Conservation (phyloP, 2,113 vertebrate species). For the Platysteira castanea region DNA sequence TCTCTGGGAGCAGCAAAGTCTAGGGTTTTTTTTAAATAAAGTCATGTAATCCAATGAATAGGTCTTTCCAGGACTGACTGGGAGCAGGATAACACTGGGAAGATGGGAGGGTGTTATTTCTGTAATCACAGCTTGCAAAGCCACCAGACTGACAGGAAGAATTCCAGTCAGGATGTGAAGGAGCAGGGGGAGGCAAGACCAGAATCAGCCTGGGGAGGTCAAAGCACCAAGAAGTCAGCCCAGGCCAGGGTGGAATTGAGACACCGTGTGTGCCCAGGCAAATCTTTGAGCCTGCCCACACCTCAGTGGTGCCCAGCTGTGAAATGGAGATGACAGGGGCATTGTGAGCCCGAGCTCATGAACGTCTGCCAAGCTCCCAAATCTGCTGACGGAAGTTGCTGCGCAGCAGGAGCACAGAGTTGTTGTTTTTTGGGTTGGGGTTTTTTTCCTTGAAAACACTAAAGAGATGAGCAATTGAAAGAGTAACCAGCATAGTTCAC, state of each 20-base stretch:
- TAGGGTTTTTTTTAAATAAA: background rate
- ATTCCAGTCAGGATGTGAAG: background rate
- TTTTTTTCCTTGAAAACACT: background rate
- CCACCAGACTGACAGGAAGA: background rate
- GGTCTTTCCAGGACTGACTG: background rate
- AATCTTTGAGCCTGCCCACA: background rate
- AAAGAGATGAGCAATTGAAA: constrained; percentile 29
- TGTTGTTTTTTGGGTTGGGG: background rate
- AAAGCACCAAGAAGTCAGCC: background rate
- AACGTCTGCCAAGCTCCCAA: background rate
- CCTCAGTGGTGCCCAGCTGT: background rate
- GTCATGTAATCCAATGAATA: background rate
- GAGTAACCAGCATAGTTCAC: background rate
- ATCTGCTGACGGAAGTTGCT: background rate
- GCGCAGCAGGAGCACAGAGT: background rate
- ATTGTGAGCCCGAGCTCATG: background rate
- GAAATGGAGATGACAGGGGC: background rate
- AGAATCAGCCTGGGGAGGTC: background rate
- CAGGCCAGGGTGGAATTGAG: background rate
- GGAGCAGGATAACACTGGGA: background rate
- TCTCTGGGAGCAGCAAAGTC: background rate
- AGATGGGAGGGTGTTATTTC: background rate
- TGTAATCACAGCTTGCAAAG: background rate
- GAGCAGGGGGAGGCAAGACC: background rate
- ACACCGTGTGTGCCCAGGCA: background rate